Evolutionary conservation across 1,140 invertebrate species (phyloP).

Genomic region (Drosophila nigrodunni): DNA sequence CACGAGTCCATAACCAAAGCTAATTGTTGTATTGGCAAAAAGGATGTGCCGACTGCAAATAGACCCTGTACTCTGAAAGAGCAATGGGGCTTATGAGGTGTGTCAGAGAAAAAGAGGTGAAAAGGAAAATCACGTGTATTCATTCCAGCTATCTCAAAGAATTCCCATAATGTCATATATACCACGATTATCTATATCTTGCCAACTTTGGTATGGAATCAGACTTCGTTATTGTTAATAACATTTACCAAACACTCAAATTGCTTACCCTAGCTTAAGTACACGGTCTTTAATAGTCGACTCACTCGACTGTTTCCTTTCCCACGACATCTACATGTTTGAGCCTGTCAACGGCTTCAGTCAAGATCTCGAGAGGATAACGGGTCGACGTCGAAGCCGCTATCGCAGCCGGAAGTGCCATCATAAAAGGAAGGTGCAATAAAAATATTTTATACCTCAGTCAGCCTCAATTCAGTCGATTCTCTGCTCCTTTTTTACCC

Average conservation of each 20-base stretch:
- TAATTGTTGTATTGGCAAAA: slow-evolving; percentile 61
- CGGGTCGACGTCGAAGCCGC: slow-evolving; percentile 53
- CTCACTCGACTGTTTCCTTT: not conserved
- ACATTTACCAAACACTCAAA: too few species aligned
- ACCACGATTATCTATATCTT: too few species aligned
- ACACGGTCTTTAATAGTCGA: too few species aligned
- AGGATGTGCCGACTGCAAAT: slow-evolving; percentile 18
- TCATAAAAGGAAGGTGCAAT: slow-evolving; percentile 83
- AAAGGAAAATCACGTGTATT: too few species aligned
- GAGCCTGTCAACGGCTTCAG: slow-evolving; percentile 62
- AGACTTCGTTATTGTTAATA: too few species aligned
- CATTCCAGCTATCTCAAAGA: too few species aligned
- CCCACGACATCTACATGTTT: slow-evolving; percentile 16
- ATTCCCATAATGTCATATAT: too few species aligned
- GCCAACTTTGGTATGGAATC: too few species aligned
- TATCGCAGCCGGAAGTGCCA: slow-evolving; percentile 80
- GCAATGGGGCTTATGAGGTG: too few species aligned
- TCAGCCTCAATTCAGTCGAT: slow-evolving; percentile 3
- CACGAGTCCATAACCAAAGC: slow-evolving; percentile 64
- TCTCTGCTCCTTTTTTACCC: not conserved
- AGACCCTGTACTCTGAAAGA: too few species aligned
- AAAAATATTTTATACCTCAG: slow-evolving; percentile 79
- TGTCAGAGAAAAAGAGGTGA: too few species aligned
- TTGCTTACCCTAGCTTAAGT: not conserved
- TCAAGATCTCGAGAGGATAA: slow-evolving; percentile 80